Evolutionary conservation across 1,140 invertebrate genomes (phyloP), one percentile per base, ranked within the genome.

Genomic region (Teleogryllus occipitalis): DNA sequence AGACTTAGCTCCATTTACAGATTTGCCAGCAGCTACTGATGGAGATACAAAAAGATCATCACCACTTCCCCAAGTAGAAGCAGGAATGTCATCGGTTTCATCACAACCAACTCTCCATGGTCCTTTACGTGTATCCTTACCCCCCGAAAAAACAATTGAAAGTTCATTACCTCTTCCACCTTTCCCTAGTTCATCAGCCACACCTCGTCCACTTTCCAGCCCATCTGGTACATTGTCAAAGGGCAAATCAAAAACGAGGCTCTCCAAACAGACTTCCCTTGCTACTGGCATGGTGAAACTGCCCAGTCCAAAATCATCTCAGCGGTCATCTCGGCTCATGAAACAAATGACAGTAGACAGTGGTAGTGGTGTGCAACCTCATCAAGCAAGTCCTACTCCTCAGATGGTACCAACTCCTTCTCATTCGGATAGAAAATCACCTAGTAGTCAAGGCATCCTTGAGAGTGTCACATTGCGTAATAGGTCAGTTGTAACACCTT

Each of bases 41-140:
- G 78, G 21, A 49, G 78, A 81, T 15, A 10, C 7, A 47, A 75
- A 79, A 78, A 39, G 47, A 73, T 46, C 15, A 46, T 74, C 47
- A 78, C 81, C 82, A 54, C 81, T 81, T 15, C 81, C 80, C 27
- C 81, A 81, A 7, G 81, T 82, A 14, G 81, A 80, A 73, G 49
- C 47, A 65, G 65, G n/a, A 54, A 77, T 75, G 15, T 27, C 27
- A 27, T 49, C 78, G 14, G 79, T 47, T 14, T 82, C 84, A 0
- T 80, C 82, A 78, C 78, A 81, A 75, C 80, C 82, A 46, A 80
- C 78, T 54, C 83, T 88, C 87, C 85, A 90, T 85, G 90, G 91
- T 39, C 90, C 91, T 14, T 85, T 93, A 77, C 91, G 91, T 77
- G 92, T 93, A 14, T 88, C 89, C 7, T 84, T 93, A 81, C 92